Evolutionary conservation across 2,113 vertebrate species (phyloP).

Genomic region (Sminthopsis crassicaudata): DNA sequence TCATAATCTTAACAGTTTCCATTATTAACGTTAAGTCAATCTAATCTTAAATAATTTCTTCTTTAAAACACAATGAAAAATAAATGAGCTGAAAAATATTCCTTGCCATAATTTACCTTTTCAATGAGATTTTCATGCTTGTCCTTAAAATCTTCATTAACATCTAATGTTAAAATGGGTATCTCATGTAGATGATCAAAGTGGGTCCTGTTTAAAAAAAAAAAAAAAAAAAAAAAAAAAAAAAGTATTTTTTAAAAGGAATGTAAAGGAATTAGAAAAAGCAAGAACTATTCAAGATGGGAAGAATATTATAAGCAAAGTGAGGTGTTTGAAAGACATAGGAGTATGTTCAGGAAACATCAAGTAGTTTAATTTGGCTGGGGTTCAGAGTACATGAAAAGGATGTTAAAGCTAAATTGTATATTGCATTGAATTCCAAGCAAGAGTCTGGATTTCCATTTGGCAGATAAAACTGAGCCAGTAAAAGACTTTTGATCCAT

Average conservation of each 20-base stretch:
- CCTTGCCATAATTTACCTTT: slow-evolving; percentile 86
- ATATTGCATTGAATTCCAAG: not conserved
- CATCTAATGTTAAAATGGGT: slow-evolving; percentile 92
- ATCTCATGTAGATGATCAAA: slow-evolving; percentile 91
- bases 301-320: not conserved
- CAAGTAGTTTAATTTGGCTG: not conserved
- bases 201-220: slow-evolving; percentile 85
- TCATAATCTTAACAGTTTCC: not conserved
- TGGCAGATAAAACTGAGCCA: not conserved
- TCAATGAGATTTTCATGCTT: slow-evolving; percentile 89
- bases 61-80: not conserved
- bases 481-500: not conserved
- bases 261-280: not conserved
- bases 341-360: not conserved
- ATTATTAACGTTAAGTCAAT: not conserved
- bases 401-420: not conserved
- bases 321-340: not conserved
- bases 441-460: not conserved
- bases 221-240: not conserved
- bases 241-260: not conserved
- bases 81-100: not conserved
- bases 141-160: slow-evolving; percentile 91
- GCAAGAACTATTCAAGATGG: not conserved
- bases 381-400: not conserved
- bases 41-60: not conserved